Conservation (phyloP, 2,888 invertebrate species). For the Chymomyza fuscimana region DNA sequence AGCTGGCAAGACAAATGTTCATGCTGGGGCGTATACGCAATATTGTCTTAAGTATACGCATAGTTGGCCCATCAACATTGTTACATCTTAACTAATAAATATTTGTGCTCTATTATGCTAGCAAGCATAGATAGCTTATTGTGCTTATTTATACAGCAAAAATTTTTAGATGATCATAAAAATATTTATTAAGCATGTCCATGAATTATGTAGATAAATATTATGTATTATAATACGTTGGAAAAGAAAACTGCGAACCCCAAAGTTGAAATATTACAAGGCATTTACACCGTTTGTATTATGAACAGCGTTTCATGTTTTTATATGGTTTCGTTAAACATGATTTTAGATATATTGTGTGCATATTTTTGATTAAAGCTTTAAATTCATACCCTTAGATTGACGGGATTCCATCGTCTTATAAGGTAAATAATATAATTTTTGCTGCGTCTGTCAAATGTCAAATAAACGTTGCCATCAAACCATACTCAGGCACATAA, state of each 20-base stretch:
- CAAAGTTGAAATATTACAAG: not conserved
- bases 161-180: not conserved
- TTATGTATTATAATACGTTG: not conserved
- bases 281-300: no score
- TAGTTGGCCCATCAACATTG: conserved; percentile 24
- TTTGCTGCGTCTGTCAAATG: no score
- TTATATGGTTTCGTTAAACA: no score
- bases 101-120: not conserved
- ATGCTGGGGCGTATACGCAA: conserved; percentile 33
- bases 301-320: no score
- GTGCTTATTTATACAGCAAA: not conserved
- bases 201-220: not conserved
- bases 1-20: not conserved
- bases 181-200: not conserved
- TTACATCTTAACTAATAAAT: not conserved
- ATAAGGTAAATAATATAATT: no score
- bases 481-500: no score
- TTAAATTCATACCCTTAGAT: no score
- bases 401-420: no score
- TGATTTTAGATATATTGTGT: no score
- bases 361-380: no score
- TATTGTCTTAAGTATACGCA: conserved; percentile 15
- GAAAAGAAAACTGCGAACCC: not conserved
- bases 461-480: no score
- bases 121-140: not conserved